Percentiles rank a stretch among this genome's conserved stretches.
phyloP scores from a whole-genome alignment of 1,140 invertebrate genomes.

The Zaprionus africanus region DNA sequence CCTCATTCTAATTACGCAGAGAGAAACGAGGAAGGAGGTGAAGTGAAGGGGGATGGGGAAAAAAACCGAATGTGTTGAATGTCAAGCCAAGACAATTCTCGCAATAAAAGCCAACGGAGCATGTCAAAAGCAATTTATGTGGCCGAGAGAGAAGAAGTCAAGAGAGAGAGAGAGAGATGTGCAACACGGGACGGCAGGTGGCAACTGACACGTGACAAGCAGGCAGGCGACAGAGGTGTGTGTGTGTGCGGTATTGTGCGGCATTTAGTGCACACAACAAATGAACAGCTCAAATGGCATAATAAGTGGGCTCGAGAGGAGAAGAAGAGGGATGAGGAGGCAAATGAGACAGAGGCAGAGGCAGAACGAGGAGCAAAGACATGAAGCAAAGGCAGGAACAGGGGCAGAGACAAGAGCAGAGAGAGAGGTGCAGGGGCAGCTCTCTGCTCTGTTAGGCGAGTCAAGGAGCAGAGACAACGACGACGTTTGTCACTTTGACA shows the following conservation, averaged over 20 bases:
- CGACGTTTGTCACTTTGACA: constrained; percentile 77
- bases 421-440: no score
- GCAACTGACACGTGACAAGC: constrained; percentile 40
- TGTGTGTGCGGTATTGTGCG: constrained; percentile 3
- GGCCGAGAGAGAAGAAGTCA: constrained; percentile 27
- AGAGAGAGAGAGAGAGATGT: not conserved
- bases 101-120: constrained; percentile 79
- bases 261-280: constrained; percentile 63
- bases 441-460: not conserved
- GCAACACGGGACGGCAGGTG: constrained; percentile 37
- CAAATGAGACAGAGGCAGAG: not conserved
- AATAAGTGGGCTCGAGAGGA: constrained; percentile 59
- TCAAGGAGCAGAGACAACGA: constrained; percentile 12
- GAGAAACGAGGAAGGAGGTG: not conserved
- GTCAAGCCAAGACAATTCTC: constrained; percentile 69
- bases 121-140: constrained; percentile 81
- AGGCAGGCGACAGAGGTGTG: not conserved
- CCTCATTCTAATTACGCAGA: constrained; percentile 44
- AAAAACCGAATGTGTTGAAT: constrained; percentile 53
- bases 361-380: no score
- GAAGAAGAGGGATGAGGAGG: not conserved
- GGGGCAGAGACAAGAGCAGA: not conserved
- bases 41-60: not conserved
- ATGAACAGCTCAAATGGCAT: constrained; percentile 71
- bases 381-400: not conserved